Evolutionary conservation across 2,888 invertebrate genomes (phyloP).

Genomic region (Drosophila lutescens): DNA sequence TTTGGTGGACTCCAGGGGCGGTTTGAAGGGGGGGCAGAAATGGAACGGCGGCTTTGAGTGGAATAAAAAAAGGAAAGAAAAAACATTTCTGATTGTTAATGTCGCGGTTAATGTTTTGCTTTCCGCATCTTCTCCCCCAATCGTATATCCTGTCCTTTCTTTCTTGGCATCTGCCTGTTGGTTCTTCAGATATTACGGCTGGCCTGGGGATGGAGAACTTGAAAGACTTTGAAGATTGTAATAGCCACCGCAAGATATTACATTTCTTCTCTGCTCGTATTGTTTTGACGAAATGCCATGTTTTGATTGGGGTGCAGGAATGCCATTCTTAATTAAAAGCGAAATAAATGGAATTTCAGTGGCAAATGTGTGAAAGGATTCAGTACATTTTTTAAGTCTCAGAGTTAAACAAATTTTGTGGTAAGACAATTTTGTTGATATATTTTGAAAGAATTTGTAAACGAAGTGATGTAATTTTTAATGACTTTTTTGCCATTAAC

Average conservation of each 20-base stretch:
- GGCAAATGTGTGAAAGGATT: background rate
- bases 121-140: slow-evolving; percentile 17
- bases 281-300: slow-evolving; percentile 17
- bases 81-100: slow-evolving; percentile 67
- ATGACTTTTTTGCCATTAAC: too few relatives aligned
- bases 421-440: too few relatives aligned
- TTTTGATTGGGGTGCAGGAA: slow-evolving; percentile 5
- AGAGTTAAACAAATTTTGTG: too few relatives aligned
- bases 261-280: slow-evolving; percentile 9
- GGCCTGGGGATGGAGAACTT: background rate
- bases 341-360: slow-evolving; percentile 9
- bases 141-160: slow-evolving; percentile 2
- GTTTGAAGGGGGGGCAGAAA: background rate
- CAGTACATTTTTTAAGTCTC: too few relatives aligned
- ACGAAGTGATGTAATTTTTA: too few relatives aligned
- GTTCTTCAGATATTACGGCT: slow-evolving; percentile 1
- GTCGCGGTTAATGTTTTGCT: slow-evolving; percentile 49
- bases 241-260: slow-evolving; percentile 15
- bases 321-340: slow-evolving; percentile 29
- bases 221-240: slow-evolving; percentile 31
- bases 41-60: slow-evolving; percentile 16
- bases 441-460: too few relatives aligned
- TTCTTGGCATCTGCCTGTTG: slow-evolving; percentile 10
- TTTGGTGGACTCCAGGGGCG: slow-evolving; percentile 28
- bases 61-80: slow-evolving; percentile 18